phyloP scores from a whole-genome alignment of 2,797 vertebrate species.

The Botia kubotai region DNA sequence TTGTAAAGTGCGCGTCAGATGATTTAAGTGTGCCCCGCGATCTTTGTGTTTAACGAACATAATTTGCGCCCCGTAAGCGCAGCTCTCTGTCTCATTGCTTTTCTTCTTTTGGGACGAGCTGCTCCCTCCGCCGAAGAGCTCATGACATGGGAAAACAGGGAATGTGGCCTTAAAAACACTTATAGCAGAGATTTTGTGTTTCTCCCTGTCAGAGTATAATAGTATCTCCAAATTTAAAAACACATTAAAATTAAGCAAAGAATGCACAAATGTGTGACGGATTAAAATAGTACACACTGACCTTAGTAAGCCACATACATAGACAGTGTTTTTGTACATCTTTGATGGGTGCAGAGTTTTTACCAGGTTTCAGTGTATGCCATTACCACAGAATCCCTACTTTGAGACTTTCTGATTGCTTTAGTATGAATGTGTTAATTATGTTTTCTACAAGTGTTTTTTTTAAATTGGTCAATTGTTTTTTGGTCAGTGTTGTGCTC shows the following conservation, averaged over 20 bases:
- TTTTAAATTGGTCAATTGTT: neutral
- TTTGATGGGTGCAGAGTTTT: neutral
- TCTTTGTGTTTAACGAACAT: neutral
- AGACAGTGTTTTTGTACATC: neutral
- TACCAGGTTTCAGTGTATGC: too few species aligned
- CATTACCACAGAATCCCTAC: neutral
- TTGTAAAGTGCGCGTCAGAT: neutral
- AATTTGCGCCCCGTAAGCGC: conserved; percentile 10
- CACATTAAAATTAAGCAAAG: neutral
- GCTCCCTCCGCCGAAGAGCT: conserved; percentile 18
- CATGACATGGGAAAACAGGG: conserved; percentile 69
- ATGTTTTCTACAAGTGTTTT: neutral
- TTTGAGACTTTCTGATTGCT: neutral
- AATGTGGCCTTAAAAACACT: conserved; percentile 79
- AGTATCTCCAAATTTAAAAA: neutral
- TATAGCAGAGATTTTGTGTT: conserved; percentile 46
- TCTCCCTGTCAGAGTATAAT: neutral
- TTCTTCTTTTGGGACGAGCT: conserved; percentile 26
- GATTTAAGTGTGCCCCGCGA: neutral
- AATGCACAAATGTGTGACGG: neutral
- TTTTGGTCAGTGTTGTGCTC: neutral
- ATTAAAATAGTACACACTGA: conserved; percentile 1
- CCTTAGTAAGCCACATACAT: neutral
- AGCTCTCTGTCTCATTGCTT: conserved; percentile 51
- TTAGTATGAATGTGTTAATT: neutral